These are phyloP conservation scores for Xiphorhynchus erythropygius DNA, from an alignment of 2,797 vertebrate genomes.

Conservation along the genomic window DNA sequence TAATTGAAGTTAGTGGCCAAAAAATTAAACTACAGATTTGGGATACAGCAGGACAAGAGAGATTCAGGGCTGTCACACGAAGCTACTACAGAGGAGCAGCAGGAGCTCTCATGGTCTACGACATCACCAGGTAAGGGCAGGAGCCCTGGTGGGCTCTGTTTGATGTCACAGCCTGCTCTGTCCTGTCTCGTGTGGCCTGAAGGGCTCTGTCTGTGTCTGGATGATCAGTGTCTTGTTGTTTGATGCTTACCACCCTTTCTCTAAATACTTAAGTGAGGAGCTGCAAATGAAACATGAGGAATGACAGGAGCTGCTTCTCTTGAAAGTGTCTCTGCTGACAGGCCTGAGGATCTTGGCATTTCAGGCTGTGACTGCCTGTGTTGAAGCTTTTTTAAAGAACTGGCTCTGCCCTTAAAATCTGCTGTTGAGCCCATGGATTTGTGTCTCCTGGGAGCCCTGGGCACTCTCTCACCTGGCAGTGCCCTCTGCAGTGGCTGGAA, in stretches of 20 bases:
- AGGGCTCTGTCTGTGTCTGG: background rate
- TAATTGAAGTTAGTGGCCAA: constrained; percentile 99
- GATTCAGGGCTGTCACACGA: constrained; percentile 97
- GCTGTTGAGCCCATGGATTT: fast-evolving
- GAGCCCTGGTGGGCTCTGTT: background rate
- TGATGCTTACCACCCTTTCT: background rate
- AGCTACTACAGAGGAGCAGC: constrained; percentile 99
- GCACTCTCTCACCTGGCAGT: background rate
- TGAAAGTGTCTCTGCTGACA: background rate
- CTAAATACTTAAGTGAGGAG: background rate
- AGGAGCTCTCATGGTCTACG: constrained; percentile 98
- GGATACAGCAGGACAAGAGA: constrained; percentile 98
- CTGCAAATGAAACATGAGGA: background rate
- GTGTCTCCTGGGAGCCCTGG: background rate
- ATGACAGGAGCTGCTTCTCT: background rate
- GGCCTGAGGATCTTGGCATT: background rate
- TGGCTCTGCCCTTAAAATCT: background rate
- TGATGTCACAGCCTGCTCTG: fast-evolving
- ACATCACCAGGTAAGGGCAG: constrained; percentile 92
- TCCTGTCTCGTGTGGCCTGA: background rate
- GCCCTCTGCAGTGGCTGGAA: background rate
- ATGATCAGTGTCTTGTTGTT: background rate
- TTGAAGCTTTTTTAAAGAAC: background rate
- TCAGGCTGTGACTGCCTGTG: background rate
- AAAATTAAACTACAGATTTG: constrained; percentile 99